phyloP scores from a whole-genome alignment of 2,888 invertebrate genomes.

The Incurvaria masculella region DNA sequence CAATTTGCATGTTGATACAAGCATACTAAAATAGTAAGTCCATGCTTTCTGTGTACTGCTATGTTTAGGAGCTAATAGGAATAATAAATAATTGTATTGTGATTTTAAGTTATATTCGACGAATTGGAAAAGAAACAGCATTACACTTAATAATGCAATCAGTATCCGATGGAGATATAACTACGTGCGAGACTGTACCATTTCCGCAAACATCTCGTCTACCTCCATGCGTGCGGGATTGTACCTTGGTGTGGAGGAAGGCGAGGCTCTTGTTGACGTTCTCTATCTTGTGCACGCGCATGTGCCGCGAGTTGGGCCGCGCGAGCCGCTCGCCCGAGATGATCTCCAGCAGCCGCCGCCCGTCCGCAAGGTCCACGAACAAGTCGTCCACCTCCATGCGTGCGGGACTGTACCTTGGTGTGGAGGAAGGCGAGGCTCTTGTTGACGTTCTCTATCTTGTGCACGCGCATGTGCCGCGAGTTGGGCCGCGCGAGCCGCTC shows the following conservation, averaged over 20 bases:
- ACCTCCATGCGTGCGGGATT: too few relatives aligned
- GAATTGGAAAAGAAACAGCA: too few relatives aligned
- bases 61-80: too few relatives aligned
- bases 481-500: conserved; percentile 97
- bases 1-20: too few relatives aligned
- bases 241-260: conserved; percentile 94
- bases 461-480: conserved; percentile 93
- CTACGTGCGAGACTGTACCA: too few relatives aligned
- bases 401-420: conserved; percentile 92
- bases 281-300: conserved; percentile 98
- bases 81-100: too few relatives aligned
- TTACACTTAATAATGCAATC: too few relatives aligned
- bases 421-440: conserved; percentile 94
- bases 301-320: conserved; percentile 92
- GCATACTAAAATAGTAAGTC: too few relatives aligned
- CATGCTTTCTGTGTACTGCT: too few relatives aligned
- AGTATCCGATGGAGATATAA: too few relatives aligned
- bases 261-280: conserved; percentile 97
- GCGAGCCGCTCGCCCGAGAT: conserved; percentile 98
- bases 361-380: conserved; percentile 95
- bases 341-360: conserved; percentile 89
- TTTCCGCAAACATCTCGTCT: too few relatives aligned
- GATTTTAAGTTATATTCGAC: too few relatives aligned
- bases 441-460: conserved; percentile 99
- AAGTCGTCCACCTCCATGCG: conserved; percentile 98